A percentile compares a stretch with the other conserved stretches of the same genome.
Conservation (phyloP, 1,140 invertebrate species). For the Pseudomyrmex flavicornis region DNA sequence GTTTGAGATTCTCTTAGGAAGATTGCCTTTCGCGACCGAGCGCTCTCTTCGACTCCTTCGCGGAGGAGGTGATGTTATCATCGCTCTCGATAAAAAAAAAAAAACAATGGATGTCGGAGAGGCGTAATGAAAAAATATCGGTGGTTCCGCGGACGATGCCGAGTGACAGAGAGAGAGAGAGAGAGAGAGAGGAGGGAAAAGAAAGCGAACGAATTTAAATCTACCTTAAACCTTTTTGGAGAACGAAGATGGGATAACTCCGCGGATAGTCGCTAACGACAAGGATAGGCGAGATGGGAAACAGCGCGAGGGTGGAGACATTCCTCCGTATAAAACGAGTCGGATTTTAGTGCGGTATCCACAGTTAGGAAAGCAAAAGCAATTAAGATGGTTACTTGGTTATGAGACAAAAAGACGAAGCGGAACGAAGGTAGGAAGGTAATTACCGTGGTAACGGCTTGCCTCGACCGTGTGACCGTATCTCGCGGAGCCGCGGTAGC, state of each 20-base stretch:
- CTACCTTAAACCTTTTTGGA: neutral
- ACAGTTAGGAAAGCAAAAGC: conserved; percentile 76
- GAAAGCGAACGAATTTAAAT: conserved; percentile 51
- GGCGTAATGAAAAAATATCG: conserved; percentile 57
- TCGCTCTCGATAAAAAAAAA: neutral
- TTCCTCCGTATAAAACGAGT: conserved; percentile 44
- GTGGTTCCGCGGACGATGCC: neutral
- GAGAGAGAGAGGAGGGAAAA: neutral
- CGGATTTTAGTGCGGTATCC: conserved; percentile 60
- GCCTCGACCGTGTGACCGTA: conserved; percentile 68
- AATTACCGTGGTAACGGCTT: conserved; percentile 81
- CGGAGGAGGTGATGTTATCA: conserved; percentile 56
- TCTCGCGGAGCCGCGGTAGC: conserved; percentile 67
- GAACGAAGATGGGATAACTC: conserved; percentile 30
- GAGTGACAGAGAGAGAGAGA: conserved; percentile 19
- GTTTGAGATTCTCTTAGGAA: conserved; percentile 65
- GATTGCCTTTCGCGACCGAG: conserved; percentile 60
- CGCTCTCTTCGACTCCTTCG: conserved; percentile 9
- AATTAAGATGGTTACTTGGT: conserved; percentile 81
- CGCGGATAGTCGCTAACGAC: conserved; percentile 31
- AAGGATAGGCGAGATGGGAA: neutral
- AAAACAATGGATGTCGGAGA: neutral
- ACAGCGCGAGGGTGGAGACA: neutral
- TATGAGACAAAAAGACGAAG: conserved; percentile 79
- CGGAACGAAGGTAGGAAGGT: conserved; percentile 77